Percentiles rank a stretch among this genome's conserved stretches.
Conservation (phyloP, 92 coral and sea anemone genomes). For the Heteractis magnifica region DNA sequence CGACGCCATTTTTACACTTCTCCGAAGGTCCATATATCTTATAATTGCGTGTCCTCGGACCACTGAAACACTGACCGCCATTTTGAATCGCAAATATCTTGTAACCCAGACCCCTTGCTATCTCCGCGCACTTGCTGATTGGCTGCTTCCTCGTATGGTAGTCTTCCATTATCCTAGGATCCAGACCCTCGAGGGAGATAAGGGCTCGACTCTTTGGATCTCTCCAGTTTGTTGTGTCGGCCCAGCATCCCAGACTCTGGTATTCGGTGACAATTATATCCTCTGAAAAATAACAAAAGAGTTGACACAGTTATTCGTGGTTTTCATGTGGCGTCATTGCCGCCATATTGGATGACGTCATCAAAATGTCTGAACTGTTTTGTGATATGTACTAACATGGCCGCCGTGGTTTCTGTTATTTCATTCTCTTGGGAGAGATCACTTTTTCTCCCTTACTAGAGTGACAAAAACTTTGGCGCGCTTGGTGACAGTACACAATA, state of each 20-base stretch:
- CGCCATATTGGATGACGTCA: no score
- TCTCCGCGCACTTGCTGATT: conserved; percentile 94
- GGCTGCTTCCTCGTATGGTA: conserved; percentile 80
- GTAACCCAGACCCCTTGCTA: conserved; percentile 75
- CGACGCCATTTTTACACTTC: conserved; percentile 77
- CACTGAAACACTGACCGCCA: conserved; percentile 96
- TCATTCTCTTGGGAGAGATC: no score
- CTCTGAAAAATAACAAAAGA: conserved; percentile 46
- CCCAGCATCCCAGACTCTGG: conserved; percentile 93
- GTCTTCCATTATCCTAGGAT: conserved; percentile 55
- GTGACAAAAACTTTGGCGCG: no score
- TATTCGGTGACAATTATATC: conserved; percentile 93
- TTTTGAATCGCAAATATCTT: conserved; percentile 90
- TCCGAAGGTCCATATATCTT: conserved; percentile 88
- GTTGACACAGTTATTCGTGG: no score
- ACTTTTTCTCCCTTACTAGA: no score
- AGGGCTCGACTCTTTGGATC: conserved; percentile 76
- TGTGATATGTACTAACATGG: no score
- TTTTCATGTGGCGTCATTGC: no score
- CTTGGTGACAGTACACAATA: no score
- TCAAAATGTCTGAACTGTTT: no score
- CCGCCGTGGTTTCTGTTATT: no score
- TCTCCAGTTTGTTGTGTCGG: conserved; percentile 88
- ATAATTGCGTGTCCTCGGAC: conserved; percentile 47
- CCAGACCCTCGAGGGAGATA: conserved; percentile 74